phyloP scores from a whole-genome alignment of 2,888 invertebrate species.

The Volucella bombylans region DNA sequence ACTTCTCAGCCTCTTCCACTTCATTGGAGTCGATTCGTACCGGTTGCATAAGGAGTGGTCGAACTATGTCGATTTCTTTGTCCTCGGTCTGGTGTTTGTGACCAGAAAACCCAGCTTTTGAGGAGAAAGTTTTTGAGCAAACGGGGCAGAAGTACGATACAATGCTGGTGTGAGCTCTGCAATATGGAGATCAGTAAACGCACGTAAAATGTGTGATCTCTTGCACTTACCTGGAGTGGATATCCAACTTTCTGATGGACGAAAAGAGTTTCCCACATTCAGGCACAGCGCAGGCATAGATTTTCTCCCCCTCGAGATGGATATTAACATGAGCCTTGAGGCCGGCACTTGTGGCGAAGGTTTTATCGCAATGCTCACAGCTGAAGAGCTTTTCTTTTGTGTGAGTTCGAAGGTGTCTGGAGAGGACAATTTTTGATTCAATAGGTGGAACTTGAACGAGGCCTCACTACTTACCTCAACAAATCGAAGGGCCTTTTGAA shows the following conservation, averaged over 20 bases:
- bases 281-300: conserved; percentile 54
- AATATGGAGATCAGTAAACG: not conserved
- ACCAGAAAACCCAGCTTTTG: conserved; percentile 61
- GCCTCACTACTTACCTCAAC: conserved; percentile 75
- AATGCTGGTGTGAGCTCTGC: conserved; percentile 53
- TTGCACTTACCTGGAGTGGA: conserved; percentile 72
- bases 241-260: conserved; percentile 70
- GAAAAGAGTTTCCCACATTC: conserved; percentile 71
- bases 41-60: conserved; percentile 70
- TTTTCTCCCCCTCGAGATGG: conserved; percentile 43
- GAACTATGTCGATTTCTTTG: conserved; percentile 69
- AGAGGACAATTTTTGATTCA: not conserved
- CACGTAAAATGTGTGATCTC: not conserved
- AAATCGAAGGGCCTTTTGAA: conserved; percentile 77
- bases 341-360: conserved; percentile 75
- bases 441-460: not conserved
- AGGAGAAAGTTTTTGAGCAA: conserved; percentile 71
- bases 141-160: conserved; percentile 60
- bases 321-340: conserved; percentile 75
- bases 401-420: conserved; percentile 77
- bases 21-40: conserved; percentile 21
- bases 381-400: conserved; percentile 77
- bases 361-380: conserved; percentile 75
- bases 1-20: conserved; percentile 18
- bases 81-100: conserved; percentile 74